Evolutionary conservation across 2,113 vertebrate species (phyloP).

Genomic region (Mormoops blainvillei): DNA sequence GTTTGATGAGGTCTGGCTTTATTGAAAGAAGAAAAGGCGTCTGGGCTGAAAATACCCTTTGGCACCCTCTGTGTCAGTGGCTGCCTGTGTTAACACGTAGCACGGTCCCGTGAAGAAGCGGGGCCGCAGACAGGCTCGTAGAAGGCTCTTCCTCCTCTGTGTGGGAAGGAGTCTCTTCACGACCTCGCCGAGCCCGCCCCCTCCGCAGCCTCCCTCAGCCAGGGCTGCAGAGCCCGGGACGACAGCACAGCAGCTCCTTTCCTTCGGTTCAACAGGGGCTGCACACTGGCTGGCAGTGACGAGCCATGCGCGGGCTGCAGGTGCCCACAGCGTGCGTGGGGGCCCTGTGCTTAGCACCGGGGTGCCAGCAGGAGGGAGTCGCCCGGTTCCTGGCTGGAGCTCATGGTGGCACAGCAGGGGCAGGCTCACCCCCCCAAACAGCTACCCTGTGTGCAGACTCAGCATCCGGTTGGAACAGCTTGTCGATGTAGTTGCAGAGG

Average conservation of each 20-base stretch:
- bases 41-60: background rate
- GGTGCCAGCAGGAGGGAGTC: background rate
- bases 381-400: background rate
- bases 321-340: fast-evolving
- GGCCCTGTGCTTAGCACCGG: background rate
- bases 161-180: background rate
- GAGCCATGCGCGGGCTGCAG: background rate
- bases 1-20: background rate
- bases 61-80: background rate
- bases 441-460: background rate
- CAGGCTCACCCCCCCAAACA: background rate
- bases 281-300: background rate
- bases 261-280: background rate
- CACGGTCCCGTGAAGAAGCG: background rate
- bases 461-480: background rate
- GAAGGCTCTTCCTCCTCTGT: background rate
- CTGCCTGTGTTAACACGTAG: background rate
- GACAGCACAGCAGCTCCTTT: background rate
- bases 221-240: background rate
- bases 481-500: background rate
- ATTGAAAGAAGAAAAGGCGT: background rate
- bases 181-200: background rate
- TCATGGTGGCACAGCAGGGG: background rate
- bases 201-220: background rate
- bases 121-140: background rate